A percentile compares a stretch with the other conserved stretches of the same genome.
phyloP scores from a whole-genome alignment of 2,113 vertebrate species.

The Amblyopsis rosae region DNA sequence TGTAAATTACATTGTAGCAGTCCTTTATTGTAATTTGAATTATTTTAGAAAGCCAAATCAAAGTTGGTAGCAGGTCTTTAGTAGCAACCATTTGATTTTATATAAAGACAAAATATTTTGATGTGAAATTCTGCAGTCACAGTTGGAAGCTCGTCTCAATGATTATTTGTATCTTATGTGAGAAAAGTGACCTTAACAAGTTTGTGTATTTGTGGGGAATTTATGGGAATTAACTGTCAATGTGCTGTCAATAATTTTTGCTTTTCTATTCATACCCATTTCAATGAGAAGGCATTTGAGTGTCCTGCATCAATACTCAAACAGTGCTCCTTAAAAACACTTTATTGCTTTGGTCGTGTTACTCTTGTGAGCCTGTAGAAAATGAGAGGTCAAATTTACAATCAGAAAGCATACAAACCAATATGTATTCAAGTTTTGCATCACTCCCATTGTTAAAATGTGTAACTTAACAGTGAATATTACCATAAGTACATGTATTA shows the following conservation, averaged over 20 bases:
- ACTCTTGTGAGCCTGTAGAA: background rate
- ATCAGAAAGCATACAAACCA: background rate
- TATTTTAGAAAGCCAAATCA: constrained; percentile 9
- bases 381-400: too few relatives aligned
- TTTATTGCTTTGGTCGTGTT: background rate
- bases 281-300: background rate
- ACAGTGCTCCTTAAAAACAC: background rate
- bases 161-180: constrained; percentile 9
- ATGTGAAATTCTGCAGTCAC: too few relatives aligned
- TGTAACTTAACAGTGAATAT: too few relatives aligned
- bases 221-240: background rate
- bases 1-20: constrained; percentile 14
- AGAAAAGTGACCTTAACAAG: constrained; percentile 12
- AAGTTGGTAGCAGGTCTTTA: constrained; percentile 24
- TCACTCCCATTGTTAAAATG: background rate
- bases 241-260: background rate
- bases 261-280: background rate
- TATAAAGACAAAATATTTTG: background rate
- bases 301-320: too few relatives aligned
- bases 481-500: too few relatives aligned
- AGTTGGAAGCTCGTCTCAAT: too few relatives aligned
- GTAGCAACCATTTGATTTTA: constrained; percentile 17
- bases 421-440: background rate
- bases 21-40: constrained; percentile 9
- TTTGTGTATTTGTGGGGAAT: too few relatives aligned